Evolutionary conservation across 1,140 invertebrate genomes (phyloP).

Genomic region (Drosophila sp.): DNA sequence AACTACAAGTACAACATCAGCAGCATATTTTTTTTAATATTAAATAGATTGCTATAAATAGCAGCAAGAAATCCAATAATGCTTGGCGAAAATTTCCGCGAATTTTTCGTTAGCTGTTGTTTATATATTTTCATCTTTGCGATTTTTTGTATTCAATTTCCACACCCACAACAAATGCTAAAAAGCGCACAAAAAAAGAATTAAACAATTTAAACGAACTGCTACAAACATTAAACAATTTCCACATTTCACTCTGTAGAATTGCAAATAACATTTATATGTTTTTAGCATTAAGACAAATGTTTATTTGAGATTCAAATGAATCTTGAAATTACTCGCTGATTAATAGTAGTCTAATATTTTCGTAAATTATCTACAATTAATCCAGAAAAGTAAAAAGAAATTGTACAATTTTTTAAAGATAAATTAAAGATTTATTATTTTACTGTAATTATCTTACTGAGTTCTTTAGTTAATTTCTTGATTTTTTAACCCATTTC

Average conservation of each 20-base stretch:
- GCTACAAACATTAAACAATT: constrained; percentile 31
- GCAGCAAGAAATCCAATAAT: constrained; percentile 25
- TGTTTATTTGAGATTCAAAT: constrained; percentile 8
- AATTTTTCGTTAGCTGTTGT: constrained; percentile 63
- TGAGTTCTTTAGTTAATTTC: background rate
- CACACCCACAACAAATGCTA: constrained; percentile 37
- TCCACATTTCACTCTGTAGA: background rate
- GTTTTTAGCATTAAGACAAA: background rate
- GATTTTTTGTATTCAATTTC: constrained; percentile 52
- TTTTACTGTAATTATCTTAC: background rate
- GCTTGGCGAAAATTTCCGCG: constrained; percentile 50
- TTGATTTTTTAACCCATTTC: background rate
- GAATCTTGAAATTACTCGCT: background rate
- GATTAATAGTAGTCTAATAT: too few species aligned
- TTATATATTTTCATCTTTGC: constrained; percentile 39
- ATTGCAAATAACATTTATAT: constrained; percentile 4
- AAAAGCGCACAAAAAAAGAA: constrained; percentile 24
- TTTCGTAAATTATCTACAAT: too few species aligned
- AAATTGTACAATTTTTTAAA: too few species aligned
- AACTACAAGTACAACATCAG: background rate
- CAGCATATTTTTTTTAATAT: constrained; percentile 11
- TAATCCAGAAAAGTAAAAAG: too few species aligned
- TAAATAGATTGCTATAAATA: constrained; percentile 46
- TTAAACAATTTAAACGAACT: constrained; percentile 27
- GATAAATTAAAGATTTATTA: too few species aligned